Evolutionary conservation across 2,888 invertebrate genomes (phyloP).

Genomic region (Hermaeophaga mercurialis): DNA sequence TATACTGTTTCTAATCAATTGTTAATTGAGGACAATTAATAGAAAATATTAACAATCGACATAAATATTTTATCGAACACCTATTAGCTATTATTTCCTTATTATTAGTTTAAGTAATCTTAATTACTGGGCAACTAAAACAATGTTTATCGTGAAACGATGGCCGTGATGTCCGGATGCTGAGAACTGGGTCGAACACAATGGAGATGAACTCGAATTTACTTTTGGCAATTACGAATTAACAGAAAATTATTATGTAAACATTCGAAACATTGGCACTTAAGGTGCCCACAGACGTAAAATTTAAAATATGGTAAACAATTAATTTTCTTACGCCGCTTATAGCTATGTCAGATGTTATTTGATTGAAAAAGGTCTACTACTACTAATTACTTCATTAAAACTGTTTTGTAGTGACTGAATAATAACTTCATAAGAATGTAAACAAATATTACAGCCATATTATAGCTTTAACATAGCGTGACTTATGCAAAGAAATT

Average conservation of each 20-base stretch:
- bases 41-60: neutral
- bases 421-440: too few relatives aligned
- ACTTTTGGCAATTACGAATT: slow-evolving; percentile 22
- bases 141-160: neutral
- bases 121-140: slow-evolving; percentile 2
- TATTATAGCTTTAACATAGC: too few relatives aligned
- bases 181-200: slow-evolving; percentile 21
- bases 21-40: neutral
- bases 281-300: too few relatives aligned
- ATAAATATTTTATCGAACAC: neutral
- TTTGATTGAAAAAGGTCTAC: too few relatives aligned
- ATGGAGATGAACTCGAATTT: slow-evolving; percentile 18
- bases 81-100: slow-evolving; percentile 1
- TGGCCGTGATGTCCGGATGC: slow-evolving; percentile 13
- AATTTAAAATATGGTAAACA: too few relatives aligned
- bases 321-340: too few relatives aligned
- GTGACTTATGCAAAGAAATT: too few relatives aligned
- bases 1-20: neutral
- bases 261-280: too few relatives aligned
- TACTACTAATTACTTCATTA: too few relatives aligned
- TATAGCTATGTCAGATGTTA: too few relatives aligned
- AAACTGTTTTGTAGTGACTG: too few relatives aligned
- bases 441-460: too few relatives aligned
- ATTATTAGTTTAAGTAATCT: neutral
- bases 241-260: slow-evolving; percentile 22